Evolutionary conservation across 2,797 vertebrate genomes (phyloP), one percentile per base, ranked within the genome.

Genomic region (Poecilia picta): DNA sequence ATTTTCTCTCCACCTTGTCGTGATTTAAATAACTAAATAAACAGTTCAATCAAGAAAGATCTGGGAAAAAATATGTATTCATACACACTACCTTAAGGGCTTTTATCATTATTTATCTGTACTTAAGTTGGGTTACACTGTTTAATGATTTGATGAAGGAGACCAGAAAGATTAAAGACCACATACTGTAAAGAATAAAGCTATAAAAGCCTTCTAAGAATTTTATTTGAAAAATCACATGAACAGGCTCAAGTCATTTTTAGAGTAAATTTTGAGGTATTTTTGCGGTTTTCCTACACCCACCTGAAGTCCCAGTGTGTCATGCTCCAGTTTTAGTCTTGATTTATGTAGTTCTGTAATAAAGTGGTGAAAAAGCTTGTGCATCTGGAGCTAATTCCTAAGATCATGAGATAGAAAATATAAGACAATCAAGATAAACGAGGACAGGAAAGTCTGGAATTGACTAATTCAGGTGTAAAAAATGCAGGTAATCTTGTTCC

Each of bases 21-120:
- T 86, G 71, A 90, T 90, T 91, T 87, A 81, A 86, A 55, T 72
- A 68, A 76, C n/a, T 73, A 23, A 89, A 55, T 84, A 43, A 91
- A 91, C 87, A 33, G 31, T 85, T 83, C 16, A 80, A 45, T 46
- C 76, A 0, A 53, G 0, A 1, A 16, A 15, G 0, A 31, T 31
- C 28, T 31, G 39, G 15, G n/a, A 71, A 6, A 71, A 45, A 72
- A 72, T 8, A 1, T 16, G 25, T 46, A 11, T 72, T 49, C 18
- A 72, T 10, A 72, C 43, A 39, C 8, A 23, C 31, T 31, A 64
- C 31, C 6, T 36, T 28, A 72, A n/a, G 13, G 13, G 6, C 20
- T 45, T 72, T 28, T 46, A n/a, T 71, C 64, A 25, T 39, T 1
- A n/a, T 55, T 41, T n/a, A 28, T 59, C 51, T 28, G 57, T 28